Evolutionary conservation across 2,113 vertebrate species (phyloP), one percentile per base, ranked within the genome.

Genomic region (Amphilophus citrinellus): DNA sequence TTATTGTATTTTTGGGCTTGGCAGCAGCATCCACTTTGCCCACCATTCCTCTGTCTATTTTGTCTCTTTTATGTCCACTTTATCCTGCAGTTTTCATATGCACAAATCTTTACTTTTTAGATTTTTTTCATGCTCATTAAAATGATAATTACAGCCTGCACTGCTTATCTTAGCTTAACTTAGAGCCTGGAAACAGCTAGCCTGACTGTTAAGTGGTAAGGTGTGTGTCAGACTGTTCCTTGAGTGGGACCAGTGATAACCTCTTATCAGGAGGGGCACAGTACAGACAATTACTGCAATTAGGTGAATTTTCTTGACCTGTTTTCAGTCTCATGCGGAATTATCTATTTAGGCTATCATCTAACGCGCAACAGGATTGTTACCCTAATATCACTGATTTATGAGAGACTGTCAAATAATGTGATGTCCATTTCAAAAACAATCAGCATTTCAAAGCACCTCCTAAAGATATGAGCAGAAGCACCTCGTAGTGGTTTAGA

Each of bases 161-260:
- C 47, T 35, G 27, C 68, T 73, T 73, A 73, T 73, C 68, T 73
- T 56, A 73, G 27, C 68, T 73, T 56, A 32, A 30, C 68, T 6
- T 53, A 9, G 53, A 73, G 53, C 53, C 44, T 32, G 27, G 32
- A 73, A 73, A 73, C 44, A 50, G 17, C 66, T n/a, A 73, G 17
- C 17, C 44, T 53, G 10, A 32, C 68, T 56, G 27, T 56, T 56
- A 4, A 1, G 47, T 14, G 27, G 47, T 50, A 32, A 35, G 10
- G 68, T 73, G 44, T 30, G 42, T 53, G 66, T 50, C 68, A 68
- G 39, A 68, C 22, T 73, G 10, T 18, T 73, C 53, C 27, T 20
- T 73, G 44, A 73, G 17, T 27, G 20, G 27, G 20, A 18, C 47
- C 53, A 11, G 18, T 4, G 10, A 73, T 73, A 73, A 56, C 68